Conservation (phyloP, 2,797 vertebrate species). For the Cynopterus sphinx region DNA sequence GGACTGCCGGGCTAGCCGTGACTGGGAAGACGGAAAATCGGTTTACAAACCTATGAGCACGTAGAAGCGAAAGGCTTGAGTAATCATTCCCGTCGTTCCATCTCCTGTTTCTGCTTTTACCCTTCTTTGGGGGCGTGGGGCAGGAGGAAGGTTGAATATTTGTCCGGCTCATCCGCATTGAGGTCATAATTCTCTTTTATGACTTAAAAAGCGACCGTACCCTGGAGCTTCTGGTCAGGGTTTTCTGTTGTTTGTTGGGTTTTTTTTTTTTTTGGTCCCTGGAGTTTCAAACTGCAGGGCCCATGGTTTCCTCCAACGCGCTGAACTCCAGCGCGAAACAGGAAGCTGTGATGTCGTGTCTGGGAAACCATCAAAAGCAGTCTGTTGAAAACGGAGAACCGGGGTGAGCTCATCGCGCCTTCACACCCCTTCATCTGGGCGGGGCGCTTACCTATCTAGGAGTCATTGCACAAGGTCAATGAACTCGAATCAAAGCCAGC, state of each 20-base stretch:
- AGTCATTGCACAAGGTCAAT: slow-evolving; percentile 59
- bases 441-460: slow-evolving; percentile 71
- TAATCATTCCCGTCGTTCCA: neutral
- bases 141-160: neutral
- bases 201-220: neutral
- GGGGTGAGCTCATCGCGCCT: slow-evolving; percentile 74
- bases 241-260: neutral
- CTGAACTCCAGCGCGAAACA: slow-evolving; percentile 58
- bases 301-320: slow-evolving; percentile 58
- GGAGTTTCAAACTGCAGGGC: neutral
- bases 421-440: slow-evolving; percentile 67
- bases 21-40: neutral
- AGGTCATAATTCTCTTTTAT: neutral
- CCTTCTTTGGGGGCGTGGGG: neutral
- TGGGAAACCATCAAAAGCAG: slow-evolving; percentile 74
- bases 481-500: slow-evolving; percentile 29
- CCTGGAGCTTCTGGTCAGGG: neutral
- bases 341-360: slow-evolving; percentile 81
- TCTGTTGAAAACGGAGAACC: slow-evolving; percentile 76
- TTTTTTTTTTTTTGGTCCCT: too few species aligned
- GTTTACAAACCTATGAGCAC: neutral
- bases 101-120: neutral
- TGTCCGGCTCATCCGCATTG: neutral
- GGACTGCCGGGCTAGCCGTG: neutral
- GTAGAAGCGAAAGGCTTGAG: neutral